phyloP scores from a whole-genome alignment of 2,113 vertebrate genomes.

The Gnathonemus echidnorhynchus region DNA sequence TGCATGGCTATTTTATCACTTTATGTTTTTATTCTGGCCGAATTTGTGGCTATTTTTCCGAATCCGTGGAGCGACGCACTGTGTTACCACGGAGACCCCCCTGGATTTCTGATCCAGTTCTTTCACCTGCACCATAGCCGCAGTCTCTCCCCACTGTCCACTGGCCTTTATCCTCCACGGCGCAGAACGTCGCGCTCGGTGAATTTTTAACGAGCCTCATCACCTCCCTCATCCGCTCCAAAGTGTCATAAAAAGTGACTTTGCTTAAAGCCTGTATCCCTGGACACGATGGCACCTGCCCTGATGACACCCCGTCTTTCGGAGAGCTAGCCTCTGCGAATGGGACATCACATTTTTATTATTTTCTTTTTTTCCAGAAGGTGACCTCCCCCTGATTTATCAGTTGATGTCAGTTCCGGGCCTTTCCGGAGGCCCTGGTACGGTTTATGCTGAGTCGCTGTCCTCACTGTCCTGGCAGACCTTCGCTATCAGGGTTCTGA shows the following conservation, averaged over 20 bases:
- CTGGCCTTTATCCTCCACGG: not conserved
- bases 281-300: not conserved
- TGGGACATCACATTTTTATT: conserved; percentile 36
- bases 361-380: not conserved
- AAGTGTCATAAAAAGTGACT: conserved; percentile 1
- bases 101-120: not conserved
- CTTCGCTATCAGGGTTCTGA: not conserved
- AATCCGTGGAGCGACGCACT: not conserved
- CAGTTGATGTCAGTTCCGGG: not conserved
- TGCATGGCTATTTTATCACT: not conserved
- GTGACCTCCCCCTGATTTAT: conserved; percentile 4
- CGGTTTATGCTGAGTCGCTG: not conserved
- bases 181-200: not conserved
- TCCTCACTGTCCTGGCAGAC: not conserved
- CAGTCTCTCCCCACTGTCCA: not conserved
- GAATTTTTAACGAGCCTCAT: not conserved
- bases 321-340: conserved; percentile 27
- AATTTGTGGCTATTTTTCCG: not conserved
- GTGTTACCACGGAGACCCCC: not conserved
- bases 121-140: not conserved
- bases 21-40: not conserved
- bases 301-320: not conserved
- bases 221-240: not conserved
- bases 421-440: not conserved
- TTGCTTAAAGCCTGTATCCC: not conserved